Percentiles rank a stretch among this genome's conserved stretches.
These are phyloP conservation scores for Protodeltote pygarga DNA, from an alignment of 2,888 invertebrate species.

Conservation along the genomic window DNA sequence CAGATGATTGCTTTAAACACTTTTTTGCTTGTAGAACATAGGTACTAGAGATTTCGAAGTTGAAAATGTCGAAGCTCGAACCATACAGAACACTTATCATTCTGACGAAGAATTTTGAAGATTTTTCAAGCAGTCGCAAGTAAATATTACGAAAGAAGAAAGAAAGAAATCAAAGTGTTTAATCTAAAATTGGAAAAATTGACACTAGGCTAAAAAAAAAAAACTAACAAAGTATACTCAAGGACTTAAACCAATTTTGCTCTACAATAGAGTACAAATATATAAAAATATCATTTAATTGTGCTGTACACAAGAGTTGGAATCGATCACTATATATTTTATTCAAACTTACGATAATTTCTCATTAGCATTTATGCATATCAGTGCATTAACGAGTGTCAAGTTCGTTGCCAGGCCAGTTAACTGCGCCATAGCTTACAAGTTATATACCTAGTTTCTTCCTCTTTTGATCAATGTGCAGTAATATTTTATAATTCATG, in stretches of 20 bases:
- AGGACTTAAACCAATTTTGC: conserved; percentile 22
- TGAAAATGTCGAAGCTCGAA: no score
- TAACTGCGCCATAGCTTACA: conserved; percentile 1
- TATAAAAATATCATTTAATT: conserved; percentile 27
- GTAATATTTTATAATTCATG: conserved; percentile 3
- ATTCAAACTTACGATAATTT: conserved; percentile 38
- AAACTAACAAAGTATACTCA: conserved; percentile 12
- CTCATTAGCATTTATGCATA: conserved; percentile 36
- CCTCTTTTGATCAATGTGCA: conserved; percentile 1
- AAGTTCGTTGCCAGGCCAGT: conserved; percentile 3
- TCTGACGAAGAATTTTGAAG: no score
- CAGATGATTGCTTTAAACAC: no score
- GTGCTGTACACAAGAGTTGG: conserved; percentile 14
- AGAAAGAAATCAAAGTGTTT: conserved; percentile 7
- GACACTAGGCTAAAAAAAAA: not conserved
- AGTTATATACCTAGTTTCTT: conserved; percentile 4
- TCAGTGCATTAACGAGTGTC: conserved; percentile 18
- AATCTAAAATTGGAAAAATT: no score
- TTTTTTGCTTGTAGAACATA: no score
- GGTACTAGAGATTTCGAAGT: no score
- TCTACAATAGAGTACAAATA: conserved; percentile 23
- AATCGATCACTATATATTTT: conserved; percentile 19
- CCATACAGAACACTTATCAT: no score
- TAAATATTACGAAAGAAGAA: no score
- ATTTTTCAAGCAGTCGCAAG: no score